phyloP scores from a whole-genome alignment of 2,113 vertebrate genomes.

The Isurus oxyrinchus region DNA sequence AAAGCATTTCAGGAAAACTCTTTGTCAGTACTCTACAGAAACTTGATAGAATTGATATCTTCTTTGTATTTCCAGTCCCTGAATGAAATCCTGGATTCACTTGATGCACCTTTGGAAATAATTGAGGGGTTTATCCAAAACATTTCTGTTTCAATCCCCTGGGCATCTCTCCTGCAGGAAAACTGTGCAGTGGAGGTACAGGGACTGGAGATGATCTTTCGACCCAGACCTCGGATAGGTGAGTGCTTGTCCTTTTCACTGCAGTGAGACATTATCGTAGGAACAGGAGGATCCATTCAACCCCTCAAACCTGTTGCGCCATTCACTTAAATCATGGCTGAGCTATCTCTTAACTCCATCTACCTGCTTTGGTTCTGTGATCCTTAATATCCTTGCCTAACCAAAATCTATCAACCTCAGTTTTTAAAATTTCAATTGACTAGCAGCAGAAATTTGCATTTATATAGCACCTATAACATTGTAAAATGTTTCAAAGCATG shows the following conservation, averaged over 20 bases:
- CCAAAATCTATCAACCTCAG: not conserved
- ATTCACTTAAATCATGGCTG: not conserved
- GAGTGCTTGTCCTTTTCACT: constrained; percentile 43
- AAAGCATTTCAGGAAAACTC: not conserved
- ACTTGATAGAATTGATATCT: not conserved
- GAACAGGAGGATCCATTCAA: not conserved
- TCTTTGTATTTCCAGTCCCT: constrained; percentile 63
- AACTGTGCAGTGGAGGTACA: constrained; percentile 89
- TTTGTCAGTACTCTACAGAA: not conserved
- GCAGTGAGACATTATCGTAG: not conserved
- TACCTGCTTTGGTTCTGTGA: not conserved
- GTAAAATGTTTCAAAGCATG: not conserved
- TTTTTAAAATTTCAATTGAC: not conserved
- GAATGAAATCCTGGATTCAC: constrained; percentile 90
- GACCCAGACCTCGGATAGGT: constrained; percentile 83
- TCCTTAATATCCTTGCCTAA: not conserved
- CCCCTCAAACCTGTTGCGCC: not conserved
- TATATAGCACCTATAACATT: not conserved
- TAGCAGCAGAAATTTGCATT: not conserved
- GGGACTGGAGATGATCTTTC: constrained; percentile 86
- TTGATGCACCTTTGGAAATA: constrained; percentile 88
- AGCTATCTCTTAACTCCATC: not conserved
- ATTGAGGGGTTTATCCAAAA: constrained; percentile 90
- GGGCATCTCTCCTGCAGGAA: constrained; percentile 88
- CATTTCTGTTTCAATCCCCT: constrained; percentile 85